Conservation (phyloP, 2,113 vertebrate genomes). For the Leiothrix lutea region DNA sequence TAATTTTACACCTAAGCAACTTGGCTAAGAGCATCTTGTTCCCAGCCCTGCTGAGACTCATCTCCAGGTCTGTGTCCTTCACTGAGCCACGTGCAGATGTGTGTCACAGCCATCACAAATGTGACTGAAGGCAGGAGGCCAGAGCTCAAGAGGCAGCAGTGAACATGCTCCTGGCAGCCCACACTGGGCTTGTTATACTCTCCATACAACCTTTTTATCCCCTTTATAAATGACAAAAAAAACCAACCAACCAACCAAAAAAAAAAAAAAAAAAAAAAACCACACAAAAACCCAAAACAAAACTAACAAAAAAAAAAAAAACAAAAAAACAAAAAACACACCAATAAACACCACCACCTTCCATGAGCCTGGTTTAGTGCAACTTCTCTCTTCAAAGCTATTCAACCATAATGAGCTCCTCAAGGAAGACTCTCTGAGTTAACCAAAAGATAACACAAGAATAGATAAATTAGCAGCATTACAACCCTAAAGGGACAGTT, state of each 20-base stretch:
- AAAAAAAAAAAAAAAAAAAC: too few species aligned
- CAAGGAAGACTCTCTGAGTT: neutral
- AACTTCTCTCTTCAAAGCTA: neutral
- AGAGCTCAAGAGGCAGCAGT: neutral
- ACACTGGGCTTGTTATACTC: rapidly evolving
- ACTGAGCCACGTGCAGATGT: neutral
- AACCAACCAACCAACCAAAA: too few species aligned
- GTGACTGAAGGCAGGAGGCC: neutral
- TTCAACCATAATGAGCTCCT: neutral
- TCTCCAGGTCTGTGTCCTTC: neutral
- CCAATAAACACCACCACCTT: too few species aligned
- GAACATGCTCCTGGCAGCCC: neutral
- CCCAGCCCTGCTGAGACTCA: neutral
- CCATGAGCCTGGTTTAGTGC: neutral
- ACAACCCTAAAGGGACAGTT: neutral
- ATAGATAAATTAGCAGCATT: neutral
- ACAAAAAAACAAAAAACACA: too few species aligned
- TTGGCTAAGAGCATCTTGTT: neutral
- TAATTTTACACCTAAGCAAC: neutral
- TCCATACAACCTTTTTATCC: neutral
- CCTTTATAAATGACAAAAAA: neutral
- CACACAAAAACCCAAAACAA: too few species aligned
- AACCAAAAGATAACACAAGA: neutral
- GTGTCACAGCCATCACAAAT: neutral
- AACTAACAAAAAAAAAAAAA: too few species aligned